Base-by-base conservation (phyloP, 2,888 invertebrate species). In the Scelioninae gen. 2 region DNA sequence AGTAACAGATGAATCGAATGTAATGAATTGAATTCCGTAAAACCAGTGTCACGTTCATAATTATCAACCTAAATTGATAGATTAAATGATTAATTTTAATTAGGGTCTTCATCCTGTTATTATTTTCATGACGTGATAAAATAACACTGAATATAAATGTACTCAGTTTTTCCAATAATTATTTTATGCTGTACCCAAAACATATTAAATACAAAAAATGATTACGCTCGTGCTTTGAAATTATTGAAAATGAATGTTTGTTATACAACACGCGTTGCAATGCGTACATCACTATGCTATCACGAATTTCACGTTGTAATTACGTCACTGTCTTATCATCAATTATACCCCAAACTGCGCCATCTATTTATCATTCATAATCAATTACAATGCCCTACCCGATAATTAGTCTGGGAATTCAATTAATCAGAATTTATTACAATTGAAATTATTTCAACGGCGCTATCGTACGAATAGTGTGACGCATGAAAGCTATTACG, bases 301-400 rank as follows among this genome's bases (percentile, higher is more conserved):
- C 58, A 67, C n/a, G 50, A 58, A 43, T 45, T 37, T 60, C 41
- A 18, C 22, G 18, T 50, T 48, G 33, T 60, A 61, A 70, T 70
- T 70, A 52, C 28, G 48, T 50, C 57, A 25, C 35, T 46, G 57
- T 63, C 63, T 70, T 70, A 63, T 70, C 63, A 70, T 70, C 57
- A 63, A 70, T 70, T 70, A 70, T 39, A 43, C 63, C n/a, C n/a
- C 10, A 35, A 58, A 70, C 70, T 50, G 41, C 31, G 37, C 37
- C 60, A 64, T 65, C 58, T 71, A 57, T 64, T 50, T 60, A 65
- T 71, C 50, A 71, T 65, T 71, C 25, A 57, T 65, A 58, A 64
- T 65, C 64, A 64, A 64, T 71, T 63, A 39, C 41, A 58, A 58
- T 58, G 46, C 45, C 41, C 25, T 7, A 5, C 3, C 19, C 50